Percentiles rank a stretch among this genome's conserved stretches.
phyloP scores from a whole-genome alignment of 2,113 vertebrate genomes.

The Apodemus speciosus region DNA sequence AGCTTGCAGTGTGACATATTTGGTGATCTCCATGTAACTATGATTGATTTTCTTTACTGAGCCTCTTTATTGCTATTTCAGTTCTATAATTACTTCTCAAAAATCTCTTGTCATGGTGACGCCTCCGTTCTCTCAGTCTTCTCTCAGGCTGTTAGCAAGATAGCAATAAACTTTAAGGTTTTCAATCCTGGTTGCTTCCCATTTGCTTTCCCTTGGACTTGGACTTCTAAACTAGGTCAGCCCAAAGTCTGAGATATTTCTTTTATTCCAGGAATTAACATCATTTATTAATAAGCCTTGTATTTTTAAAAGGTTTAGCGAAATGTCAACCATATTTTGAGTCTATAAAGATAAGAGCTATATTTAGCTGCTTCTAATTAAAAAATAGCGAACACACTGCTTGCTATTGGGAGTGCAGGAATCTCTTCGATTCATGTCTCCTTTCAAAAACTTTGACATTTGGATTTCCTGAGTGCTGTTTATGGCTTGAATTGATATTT shows the following conservation, averaged over 20 bases:
- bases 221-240: conserved; percentile 79
- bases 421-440: conserved; percentile 30
- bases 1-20: conserved; percentile 41
- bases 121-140: conserved; percentile 67
- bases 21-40: conserved; percentile 35
- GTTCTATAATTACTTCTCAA: conserved; percentile 72
- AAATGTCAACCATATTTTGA: conserved; percentile 67
- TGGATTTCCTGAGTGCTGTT: conserved; percentile 41
- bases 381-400: conserved; percentile 70
- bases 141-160: conserved; percentile 64
- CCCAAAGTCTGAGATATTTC: conserved; percentile 65
- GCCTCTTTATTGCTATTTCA: conserved; percentile 54
- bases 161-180: conserved; percentile 36
- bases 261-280: conserved; percentile 78
- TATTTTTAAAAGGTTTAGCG: conserved; percentile 68
- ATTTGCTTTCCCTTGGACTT: conserved; percentile 69
- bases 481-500: conserved; percentile 56
- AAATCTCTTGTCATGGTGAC: conserved; percentile 63
- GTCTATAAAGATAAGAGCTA: conserved; percentile 60
- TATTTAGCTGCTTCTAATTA: conserved; percentile 66
- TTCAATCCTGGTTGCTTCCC: conserved; percentile 56
- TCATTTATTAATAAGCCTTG: conserved; percentile 70
- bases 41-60: conserved; percentile 66
- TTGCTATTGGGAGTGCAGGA: conserved; percentile 6
- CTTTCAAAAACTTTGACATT: conserved; percentile 67